Percentiles rank a stretch among this genome's conserved stretches.
These are phyloP conservation scores for Sylvilagus bachmani DNA, from an alignment of 2,113 vertebrate species.

Conservation along the genomic window DNA sequence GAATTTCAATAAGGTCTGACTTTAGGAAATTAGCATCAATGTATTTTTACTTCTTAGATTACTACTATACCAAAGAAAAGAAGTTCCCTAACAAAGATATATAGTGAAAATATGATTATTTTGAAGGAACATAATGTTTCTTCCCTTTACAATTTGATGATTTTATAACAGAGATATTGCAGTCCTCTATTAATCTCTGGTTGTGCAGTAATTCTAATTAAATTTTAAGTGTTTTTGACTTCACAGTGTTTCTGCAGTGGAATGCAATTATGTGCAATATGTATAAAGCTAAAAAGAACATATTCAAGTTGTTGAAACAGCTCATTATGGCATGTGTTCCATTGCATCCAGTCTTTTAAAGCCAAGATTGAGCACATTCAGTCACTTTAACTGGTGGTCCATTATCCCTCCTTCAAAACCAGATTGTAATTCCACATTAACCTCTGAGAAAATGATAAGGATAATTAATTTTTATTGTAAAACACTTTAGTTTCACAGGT, in stretches of 20 bases:
- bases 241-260: neutral
- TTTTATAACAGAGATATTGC: neutral
- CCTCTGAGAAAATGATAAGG: neutral
- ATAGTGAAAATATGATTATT: slow-evolving; percentile 19
- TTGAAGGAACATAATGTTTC: neutral
- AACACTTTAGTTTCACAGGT: slow-evolving; percentile 2
- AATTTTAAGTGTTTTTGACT: slow-evolving; percentile 49
- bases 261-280: neutral
- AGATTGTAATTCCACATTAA: slow-evolving; percentile 19
- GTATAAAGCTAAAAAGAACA: neutral
- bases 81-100: slow-evolving; percentile 16
- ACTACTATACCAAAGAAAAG: neutral
- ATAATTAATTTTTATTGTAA: slow-evolving; percentile 64
- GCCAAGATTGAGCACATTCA: neutral
- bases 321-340: fast-evolving
- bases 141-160: slow-evolving; percentile 20
- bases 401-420: neutral
- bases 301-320: neutral
- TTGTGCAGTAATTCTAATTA: neutral
- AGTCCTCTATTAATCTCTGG: neutral
- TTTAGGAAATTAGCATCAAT: slow-evolving; percentile 49
- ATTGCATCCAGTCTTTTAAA: neutral
- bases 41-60: slow-evolving; percentile 29
- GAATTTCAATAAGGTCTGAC: slow-evolving; percentile 49
- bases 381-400: neutral